These are phyloP conservation scores for Megalops cyprinoides DNA, from an alignment of 2,797 vertebrate species.

Conservation along the genomic window DNA sequence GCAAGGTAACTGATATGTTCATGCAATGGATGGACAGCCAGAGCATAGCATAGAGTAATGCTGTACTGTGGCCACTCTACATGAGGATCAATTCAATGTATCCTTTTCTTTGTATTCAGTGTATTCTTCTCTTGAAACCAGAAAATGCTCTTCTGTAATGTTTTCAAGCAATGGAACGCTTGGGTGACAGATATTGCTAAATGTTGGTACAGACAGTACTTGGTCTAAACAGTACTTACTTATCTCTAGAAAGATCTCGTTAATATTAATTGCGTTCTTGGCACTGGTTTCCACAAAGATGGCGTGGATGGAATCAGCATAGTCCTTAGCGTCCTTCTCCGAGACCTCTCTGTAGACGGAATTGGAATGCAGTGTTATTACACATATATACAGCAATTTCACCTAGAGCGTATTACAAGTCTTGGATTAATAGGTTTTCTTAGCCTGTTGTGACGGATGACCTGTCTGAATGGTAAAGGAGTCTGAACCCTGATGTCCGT, in stretches of 20 bases:
- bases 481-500: background rate
- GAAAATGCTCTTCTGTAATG: background rate
- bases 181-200: background rate
- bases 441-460: background rate
- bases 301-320: slow-evolving; percentile 96
- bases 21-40: background rate
- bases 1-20: background rate
- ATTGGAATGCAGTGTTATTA: background rate
- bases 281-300: slow-evolving; percentile 98
- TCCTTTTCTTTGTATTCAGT: background rate
- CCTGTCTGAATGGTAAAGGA: slow-evolving; percentile 13
- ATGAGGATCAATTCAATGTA: background rate
- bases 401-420: too few species aligned
- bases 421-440: too few species aligned
- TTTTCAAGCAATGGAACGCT: background rate
- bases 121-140: background rate
- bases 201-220: background rate
- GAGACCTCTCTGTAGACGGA: slow-evolving; percentile 85
- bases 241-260: slow-evolving; percentile 98
- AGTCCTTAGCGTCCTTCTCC: slow-evolving; percentile 97
- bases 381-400: background rate
- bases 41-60: background rate
- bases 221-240: slow-evolving; percentile 85
- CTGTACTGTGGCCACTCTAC: background rate
- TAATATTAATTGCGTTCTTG: slow-evolving; percentile 98